A percentile compares a stretch with the other conserved stretches of the same genome.
Evolutionary conservation across 2,797 vertebrate species (phyloP).

Genomic region (Pseudochaenichthys georgianus): DNA sequence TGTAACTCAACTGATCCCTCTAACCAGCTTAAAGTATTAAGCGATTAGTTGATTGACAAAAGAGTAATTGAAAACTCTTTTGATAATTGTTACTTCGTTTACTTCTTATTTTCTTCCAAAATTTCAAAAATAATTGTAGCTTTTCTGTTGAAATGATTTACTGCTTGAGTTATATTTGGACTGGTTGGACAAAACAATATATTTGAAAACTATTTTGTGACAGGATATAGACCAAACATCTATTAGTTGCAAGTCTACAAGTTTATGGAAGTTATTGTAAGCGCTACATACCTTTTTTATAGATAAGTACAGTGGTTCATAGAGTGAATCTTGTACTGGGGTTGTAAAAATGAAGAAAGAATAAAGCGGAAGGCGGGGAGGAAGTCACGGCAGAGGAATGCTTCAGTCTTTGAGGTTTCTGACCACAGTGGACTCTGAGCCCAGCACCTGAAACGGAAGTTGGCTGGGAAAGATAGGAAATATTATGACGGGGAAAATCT

Average conservation of each 20-base stretch:
- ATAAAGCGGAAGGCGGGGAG: constrained; percentile 21
- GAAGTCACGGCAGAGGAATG: constrained; percentile 63
- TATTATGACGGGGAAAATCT: constrained; percentile 38
- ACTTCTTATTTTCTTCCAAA: not conserved
- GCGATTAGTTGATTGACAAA: not conserved
- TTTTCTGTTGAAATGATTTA: not conserved
- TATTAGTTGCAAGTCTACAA: not conserved
- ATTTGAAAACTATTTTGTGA: not conserved
- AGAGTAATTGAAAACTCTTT: not conserved
- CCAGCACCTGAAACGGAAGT: constrained; percentile 76
- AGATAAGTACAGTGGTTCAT: constrained; percentile 38
- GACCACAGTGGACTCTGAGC: constrained; percentile 47
- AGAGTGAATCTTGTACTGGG: constrained; percentile 14
- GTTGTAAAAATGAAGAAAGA: constrained; percentile 27
- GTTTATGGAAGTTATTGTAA: not conserved
- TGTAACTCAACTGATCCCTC: constrained; percentile 12
- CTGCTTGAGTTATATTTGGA: not conserved
- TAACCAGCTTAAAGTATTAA: not conserved
- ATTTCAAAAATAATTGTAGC: not conserved
- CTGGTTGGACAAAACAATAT: not conserved
- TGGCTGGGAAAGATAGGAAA: constrained; percentile 56
- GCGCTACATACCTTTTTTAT: not conserved
- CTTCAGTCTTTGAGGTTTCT: constrained; percentile 56
- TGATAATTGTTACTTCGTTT: not conserved
- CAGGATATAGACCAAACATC: not conserved